Percentiles rank a stretch among this genome's conserved stretches.
phyloP scores from a whole-genome alignment of 2,113 vertebrate genomes.

The Eulemur macaco region DNA sequence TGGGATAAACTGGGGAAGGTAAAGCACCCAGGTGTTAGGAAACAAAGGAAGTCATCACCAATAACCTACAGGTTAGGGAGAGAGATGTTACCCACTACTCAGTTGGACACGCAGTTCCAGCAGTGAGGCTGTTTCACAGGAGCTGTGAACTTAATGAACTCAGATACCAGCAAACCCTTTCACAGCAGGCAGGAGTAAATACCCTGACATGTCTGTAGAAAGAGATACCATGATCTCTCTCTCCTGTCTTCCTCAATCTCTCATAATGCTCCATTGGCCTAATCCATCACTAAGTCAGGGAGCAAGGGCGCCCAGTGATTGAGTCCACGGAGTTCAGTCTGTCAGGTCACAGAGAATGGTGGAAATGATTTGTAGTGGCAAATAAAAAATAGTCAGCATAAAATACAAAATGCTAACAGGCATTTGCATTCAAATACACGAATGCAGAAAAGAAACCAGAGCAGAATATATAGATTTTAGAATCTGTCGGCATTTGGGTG shows the following conservation, averaged over 20 bases:
- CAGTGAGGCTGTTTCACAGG: not conserved
- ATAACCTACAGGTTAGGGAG: not conserved
- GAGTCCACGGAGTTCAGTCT: not conserved
- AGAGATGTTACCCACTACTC: not conserved
- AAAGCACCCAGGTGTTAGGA: not conserved
- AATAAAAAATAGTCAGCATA: not conserved
- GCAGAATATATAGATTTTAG: not conserved
- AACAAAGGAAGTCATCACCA: not conserved
- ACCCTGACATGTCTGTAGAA: not conserved
- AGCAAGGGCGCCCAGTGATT: not conserved
- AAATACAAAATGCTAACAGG: not conserved
- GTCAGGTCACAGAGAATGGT: not conserved
- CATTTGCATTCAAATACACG: not conserved
- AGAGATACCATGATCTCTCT: not conserved
- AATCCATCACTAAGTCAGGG: not conserved
- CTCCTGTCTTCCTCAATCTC: not conserved
- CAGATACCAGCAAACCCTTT: not conserved
- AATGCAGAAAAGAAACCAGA: not conserved
- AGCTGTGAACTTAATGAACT: not conserved
- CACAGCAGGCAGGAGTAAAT: not conserved
- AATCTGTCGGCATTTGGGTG: not conserved
- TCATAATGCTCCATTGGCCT: not conserved
- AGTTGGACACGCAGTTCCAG: not conserved
- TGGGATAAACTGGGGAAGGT: not conserved
- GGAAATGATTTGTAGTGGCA: not conserved